Evolutionary conservation across 2,113 vertebrate genomes (phyloP).

Genomic region (Myotis brandtii): DNA sequence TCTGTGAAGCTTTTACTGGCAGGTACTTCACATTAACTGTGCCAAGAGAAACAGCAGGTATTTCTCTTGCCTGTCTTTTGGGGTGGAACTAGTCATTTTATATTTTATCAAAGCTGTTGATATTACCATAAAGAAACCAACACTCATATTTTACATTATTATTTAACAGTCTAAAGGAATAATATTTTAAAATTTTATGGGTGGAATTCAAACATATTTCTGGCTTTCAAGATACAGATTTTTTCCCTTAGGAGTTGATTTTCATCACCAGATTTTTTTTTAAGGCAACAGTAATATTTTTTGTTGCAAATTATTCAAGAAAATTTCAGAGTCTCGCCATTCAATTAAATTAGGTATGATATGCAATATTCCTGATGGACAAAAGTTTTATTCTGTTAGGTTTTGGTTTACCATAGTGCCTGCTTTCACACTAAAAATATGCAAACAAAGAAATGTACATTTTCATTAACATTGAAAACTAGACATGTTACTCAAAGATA

Average conservation of each 20-base stretch:
- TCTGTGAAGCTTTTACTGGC: conserved; percentile 12
- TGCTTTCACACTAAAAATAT: neutral
- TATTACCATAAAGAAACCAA: neutral
- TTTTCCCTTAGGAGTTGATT: neutral
- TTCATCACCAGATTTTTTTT: neutral
- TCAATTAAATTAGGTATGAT: neutral
- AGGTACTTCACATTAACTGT: neutral
- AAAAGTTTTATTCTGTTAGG: neutral
- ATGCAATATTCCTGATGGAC: neutral
- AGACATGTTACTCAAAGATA: neutral
- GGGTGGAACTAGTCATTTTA: neutral
- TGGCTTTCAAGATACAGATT: neutral
- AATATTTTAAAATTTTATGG: neutral
- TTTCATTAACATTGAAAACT: neutral
- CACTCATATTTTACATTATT: neutral
- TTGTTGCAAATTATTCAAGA: neutral
- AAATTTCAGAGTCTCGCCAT: neutral
- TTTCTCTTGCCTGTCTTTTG: neutral
- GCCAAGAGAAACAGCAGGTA: neutral
- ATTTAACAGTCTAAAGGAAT: neutral
- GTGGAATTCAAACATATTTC: neutral
- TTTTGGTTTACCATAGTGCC: neutral
- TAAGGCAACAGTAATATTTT: neutral
- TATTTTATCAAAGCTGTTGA: neutral
- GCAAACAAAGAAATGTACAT: neutral